These are phyloP conservation scores for Nasonia vitripennis DNA, from an alignment of 1,140 invertebrate species.

Conservation along the genomic window DNA sequence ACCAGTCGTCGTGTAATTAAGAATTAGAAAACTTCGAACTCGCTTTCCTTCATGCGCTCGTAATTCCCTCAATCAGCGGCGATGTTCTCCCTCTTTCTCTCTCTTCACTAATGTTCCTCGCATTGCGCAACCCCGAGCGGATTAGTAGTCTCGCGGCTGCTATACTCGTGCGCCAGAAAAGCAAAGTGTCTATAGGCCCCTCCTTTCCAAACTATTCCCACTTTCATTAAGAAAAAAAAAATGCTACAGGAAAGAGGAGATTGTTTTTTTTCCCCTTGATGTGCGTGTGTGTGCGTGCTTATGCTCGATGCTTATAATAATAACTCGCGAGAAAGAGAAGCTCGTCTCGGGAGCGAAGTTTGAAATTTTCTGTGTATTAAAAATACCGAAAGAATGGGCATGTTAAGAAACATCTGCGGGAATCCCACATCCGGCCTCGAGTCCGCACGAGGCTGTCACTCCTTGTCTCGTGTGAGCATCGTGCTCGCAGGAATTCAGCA, in stretches of 20 bases:
- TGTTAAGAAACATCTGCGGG: constrained; percentile 17
- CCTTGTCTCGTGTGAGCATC: constrained; percentile 47
- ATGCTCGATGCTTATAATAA: neutral
- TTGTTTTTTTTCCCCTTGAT: neutral
- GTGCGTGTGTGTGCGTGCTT: too few relatives aligned
- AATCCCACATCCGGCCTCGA: constrained; percentile 28
- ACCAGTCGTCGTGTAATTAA: neutral
- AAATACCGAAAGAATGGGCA: constrained; percentile 40
- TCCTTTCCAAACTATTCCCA: neutral
- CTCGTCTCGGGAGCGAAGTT: too few relatives aligned
- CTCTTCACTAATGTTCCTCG: neutral
- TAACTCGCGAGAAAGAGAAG: neutral
- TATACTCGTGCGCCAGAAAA: neutral
- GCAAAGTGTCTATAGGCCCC: neutral
- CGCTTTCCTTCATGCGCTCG: neutral
- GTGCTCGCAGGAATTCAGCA: neutral
- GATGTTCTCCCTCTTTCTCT: neutral
- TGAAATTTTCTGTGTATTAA: neutral
- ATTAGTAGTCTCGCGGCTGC: neutral
- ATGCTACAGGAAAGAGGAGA: neutral
- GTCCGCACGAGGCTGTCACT: neutral
- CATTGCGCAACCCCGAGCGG: neutral
- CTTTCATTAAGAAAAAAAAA: neutral
- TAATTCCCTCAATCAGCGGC: neutral
- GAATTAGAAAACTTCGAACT: neutral